Percentiles rank a stretch among this genome's conserved stretches.
Conservation (phyloP, 2,888 invertebrate genomes). For the Brenthis hecate region DNA sequence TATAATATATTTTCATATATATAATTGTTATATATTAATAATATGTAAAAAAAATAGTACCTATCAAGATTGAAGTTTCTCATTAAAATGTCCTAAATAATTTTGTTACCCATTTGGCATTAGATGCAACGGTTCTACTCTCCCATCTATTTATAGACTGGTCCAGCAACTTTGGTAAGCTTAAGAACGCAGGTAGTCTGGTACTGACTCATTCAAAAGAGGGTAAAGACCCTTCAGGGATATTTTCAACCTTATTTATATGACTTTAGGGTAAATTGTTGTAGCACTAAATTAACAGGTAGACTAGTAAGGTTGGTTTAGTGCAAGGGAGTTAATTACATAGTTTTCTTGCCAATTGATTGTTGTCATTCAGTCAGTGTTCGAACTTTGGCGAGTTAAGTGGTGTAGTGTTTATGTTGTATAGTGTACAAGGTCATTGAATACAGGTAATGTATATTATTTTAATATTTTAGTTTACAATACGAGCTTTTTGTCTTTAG, state of each 20-base stretch:
- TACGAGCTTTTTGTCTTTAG: neutral
- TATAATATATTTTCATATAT: too few species aligned
- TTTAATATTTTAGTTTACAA: conserved; percentile 3
- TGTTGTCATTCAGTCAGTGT: conserved; percentile 48
- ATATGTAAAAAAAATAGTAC: too few species aligned
- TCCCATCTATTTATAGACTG: conserved; percentile 46
- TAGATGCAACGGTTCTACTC: conserved; percentile 42
- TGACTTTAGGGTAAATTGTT: conserved; percentile 19
- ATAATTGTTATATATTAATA: too few species aligned
- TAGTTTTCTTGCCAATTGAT: conserved; percentile 46
- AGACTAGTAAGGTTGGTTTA: conserved; percentile 28
- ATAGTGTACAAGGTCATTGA: conserved; percentile 31
- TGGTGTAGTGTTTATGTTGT: conserved; percentile 36
- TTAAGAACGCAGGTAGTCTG: conserved; percentile 44
- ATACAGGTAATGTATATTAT: conserved; percentile 35
- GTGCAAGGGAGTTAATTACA: conserved; percentile 43
- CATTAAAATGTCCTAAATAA: too few species aligned
- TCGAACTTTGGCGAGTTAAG: conserved; percentile 39
- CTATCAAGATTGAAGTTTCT: too few species aligned
- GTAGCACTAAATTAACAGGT: conserved; percentile 16
- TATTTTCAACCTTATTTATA: conserved; percentile 6
- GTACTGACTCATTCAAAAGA: conserved; percentile 33
- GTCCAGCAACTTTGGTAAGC: conserved; percentile 43
- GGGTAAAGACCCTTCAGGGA: conserved; percentile 7
- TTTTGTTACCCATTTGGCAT: conserved; percentile 16